Conservation (phyloP, 2,797 vertebrate species). For the Betta splendens region DNA sequence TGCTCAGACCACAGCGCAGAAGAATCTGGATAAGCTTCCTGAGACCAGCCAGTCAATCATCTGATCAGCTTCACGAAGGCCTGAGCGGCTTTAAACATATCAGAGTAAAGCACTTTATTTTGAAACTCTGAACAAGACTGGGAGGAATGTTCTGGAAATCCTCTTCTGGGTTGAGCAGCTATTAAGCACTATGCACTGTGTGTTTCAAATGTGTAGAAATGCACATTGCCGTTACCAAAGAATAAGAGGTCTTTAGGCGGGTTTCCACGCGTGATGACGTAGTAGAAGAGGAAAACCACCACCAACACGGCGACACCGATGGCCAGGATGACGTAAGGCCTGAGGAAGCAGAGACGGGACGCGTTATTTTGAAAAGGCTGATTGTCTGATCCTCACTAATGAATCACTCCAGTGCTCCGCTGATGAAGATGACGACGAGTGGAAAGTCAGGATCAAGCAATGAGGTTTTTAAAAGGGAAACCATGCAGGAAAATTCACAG, state of each 20-base stretch:
- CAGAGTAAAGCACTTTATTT: constrained; percentile 65
- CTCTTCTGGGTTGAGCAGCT: constrained; percentile 18
- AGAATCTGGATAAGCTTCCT: constrained; percentile 57
- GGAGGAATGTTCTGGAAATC: constrained; percentile 46
- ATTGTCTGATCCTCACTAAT: constrained; percentile 66
- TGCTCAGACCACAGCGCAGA: constrained; percentile 31
- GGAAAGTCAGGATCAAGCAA: constrained; percentile 53
- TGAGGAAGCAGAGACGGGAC: constrained; percentile 39
- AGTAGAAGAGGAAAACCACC: constrained; percentile 75
- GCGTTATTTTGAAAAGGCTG: constrained; percentile 37
- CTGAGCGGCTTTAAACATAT: constrained; percentile 72
- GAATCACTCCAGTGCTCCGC: constrained; percentile 51
- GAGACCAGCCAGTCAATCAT: not conserved
- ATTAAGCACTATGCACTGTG: constrained; percentile 30
- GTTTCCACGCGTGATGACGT: constrained; percentile 72
- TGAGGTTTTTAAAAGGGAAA: no score
- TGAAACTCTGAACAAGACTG: constrained; percentile 19
- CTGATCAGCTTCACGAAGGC: constrained; percentile 17
- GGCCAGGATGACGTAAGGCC: constrained; percentile 72
- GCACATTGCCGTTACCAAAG: constrained; percentile 77
- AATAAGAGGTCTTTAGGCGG: constrained; percentile 84
- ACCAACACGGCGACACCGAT: constrained; percentile 72
- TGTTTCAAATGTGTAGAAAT: constrained; percentile 47
- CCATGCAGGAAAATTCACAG: constrained; percentile 33
- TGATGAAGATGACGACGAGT: constrained; percentile 70